Evolutionary conservation across 2,113 vertebrate genomes (phyloP), one percentile per base, ranked within the genome.

Genomic region (Sclerurus mexicanus): DNA sequence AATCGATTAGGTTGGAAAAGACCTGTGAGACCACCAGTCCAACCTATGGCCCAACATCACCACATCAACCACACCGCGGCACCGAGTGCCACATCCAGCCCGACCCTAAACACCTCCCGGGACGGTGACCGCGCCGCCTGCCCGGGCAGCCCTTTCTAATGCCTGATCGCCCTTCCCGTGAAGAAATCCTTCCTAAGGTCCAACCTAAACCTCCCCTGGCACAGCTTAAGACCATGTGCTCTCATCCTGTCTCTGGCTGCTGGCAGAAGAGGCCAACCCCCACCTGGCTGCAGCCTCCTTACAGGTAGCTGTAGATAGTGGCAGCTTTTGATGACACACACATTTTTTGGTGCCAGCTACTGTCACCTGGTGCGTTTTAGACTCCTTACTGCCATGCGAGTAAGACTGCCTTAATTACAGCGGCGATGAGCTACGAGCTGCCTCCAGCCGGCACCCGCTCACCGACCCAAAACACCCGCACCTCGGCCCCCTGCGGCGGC

Each of bases 401-500:
- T 4, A 12, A 58, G 14, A 11, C 24, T 4, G 8, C 42, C 21
- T 16, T 6, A 19, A 30, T 9, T 12, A 21, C 21, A 37, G n/a
- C 39, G 17, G 24, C 6, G 8, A 14, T 0, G 5, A 14, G 55
- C 16, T 6, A 7, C 0, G 23, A 47, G 58, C 55, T 7, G 24
- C 52, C 19, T 4, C 33, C 66, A 52, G 53, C 25, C 4, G 53
- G n/a, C 35, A 46, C 37, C 3, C 64, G 6, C 53, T 10, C 30
- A 4, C 25, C 6, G 4, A 2, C 55, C 50, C 60, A 2, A 6
- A 14, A 9, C 2, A 4, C 8, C 33, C 4, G 8, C 80, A 4
- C 6, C 28, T 3, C 23, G 15, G 3, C 28, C 1, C 53, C 19
- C 4, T 1, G 39, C 40, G 15, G n/a, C 35, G 1, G 56, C 67